Evolutionary conservation across 2,797 vertebrate genomes (phyloP).

Genomic region (Scleropages formosus): DNA sequence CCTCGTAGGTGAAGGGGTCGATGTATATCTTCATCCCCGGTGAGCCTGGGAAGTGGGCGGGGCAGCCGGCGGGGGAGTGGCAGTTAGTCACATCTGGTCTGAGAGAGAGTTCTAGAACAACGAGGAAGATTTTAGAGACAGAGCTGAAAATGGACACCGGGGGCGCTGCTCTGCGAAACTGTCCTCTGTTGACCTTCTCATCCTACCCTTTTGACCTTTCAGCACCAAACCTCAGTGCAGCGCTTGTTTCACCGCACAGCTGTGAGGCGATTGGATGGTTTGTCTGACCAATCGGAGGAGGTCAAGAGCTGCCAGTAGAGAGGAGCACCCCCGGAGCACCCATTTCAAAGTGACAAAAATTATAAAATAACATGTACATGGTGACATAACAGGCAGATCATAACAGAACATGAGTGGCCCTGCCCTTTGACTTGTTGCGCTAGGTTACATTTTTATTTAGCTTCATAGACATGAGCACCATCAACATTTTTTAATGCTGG

Average conservation of each 20-base stretch:
- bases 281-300: neutral
- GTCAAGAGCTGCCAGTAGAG: neutral
- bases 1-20: constrained; percentile 94
- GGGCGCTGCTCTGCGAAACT: neutral
- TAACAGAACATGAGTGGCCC: constrained; percentile 5
- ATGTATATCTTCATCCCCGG: constrained; percentile 98
- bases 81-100: constrained; percentile 66
- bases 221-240: no score
- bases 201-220: no score
- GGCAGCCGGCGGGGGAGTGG: constrained; percentile 65
- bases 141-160: neutral
- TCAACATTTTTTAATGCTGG: constrained; percentile 11
- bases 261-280: neutral
- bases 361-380: neutral
- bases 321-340: neutral
- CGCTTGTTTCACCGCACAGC: no score
- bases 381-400: constrained; percentile 2
- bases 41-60: constrained; percentile 71
- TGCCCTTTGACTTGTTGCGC: neutral
- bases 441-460: constrained; percentile 2
- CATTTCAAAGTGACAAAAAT: neutral
- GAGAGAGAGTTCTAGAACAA: constrained; percentile 56
- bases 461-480: constrained; percentile 1
- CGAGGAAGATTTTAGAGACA: neutral
- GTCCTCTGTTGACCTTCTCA: neutral